A percentile compares a stretch with the other conserved stretches of the same genome.
Evolutionary conservation across 2,113 vertebrate genomes (phyloP).

Genomic region (Crotalus horridus): DNA sequence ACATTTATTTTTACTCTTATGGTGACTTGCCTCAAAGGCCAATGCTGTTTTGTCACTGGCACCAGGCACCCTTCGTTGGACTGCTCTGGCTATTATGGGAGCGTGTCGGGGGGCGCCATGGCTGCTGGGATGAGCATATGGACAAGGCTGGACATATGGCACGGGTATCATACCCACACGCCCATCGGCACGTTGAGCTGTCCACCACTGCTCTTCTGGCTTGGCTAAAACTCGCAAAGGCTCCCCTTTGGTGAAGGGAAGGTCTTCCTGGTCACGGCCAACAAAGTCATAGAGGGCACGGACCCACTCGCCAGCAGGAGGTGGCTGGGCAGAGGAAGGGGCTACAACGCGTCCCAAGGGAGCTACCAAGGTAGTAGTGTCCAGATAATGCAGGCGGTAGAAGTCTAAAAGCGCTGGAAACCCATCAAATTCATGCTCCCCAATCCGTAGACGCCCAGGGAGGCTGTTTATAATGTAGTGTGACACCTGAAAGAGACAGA

Average conservation of each 20-base stretch:
- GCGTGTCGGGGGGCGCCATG: neutral
- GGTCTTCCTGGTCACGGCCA: slow-evolving; percentile 17
- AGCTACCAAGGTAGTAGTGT: slow-evolving; percentile 10
- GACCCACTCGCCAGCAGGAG: neutral
- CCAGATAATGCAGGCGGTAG: slow-evolving; percentile 22
- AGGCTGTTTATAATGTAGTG: slow-evolving; percentile 31
- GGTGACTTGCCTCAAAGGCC: slow-evolving; percentile 1
- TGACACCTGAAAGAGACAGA: neutral
- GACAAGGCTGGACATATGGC: slow-evolving; percentile 14
- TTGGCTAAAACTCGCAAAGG: slow-evolving; percentile 20
- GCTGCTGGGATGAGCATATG: slow-evolving; percentile 26
- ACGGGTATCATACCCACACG: slow-evolving; percentile 26
- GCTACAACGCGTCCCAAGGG: slow-evolving; percentile 2
- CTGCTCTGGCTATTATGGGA: slow-evolving; percentile 22
- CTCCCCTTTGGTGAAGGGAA: slow-evolving; percentile 17
- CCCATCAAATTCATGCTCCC: slow-evolving; percentile 11
- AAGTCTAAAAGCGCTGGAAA: slow-evolving; percentile 25
- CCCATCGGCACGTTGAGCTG: neutral
- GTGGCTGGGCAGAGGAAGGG: neutral
- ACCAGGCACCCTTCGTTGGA: slow-evolving; percentile 35
- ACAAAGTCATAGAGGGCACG: slow-evolving; percentile 16
- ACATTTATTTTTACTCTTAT: neutral
- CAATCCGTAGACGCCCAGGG: slow-evolving; percentile 6
- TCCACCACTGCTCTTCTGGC: slow-evolving; percentile 22
- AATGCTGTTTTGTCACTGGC: neutral